These are phyloP conservation scores for Meandrina meandrites DNA, from an alignment of 92 coral and sea anemone species.

Conservation along the genomic window DNA sequence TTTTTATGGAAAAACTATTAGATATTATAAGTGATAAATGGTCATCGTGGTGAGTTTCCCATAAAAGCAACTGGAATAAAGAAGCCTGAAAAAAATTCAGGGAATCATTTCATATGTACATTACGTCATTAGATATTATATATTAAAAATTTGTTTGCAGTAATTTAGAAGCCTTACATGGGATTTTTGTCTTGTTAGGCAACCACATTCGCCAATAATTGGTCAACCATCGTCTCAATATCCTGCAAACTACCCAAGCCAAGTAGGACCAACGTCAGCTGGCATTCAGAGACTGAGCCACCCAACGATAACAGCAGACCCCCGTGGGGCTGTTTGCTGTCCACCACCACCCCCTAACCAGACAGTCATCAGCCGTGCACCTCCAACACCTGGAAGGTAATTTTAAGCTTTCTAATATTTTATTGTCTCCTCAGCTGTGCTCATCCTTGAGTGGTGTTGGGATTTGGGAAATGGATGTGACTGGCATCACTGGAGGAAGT, in stretches of 20 bases:
- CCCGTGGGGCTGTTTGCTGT: constrained; percentile 78
- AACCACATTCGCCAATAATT: constrained; percentile 74
- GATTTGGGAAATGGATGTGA: too few species aligned
- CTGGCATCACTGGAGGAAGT: too few species aligned
- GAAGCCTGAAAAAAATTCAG: too few species aligned
- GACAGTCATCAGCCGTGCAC: constrained; percentile 84
- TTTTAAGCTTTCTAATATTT: neutral
- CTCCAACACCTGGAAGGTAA: constrained; percentile 83
- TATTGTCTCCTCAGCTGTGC: neutral
- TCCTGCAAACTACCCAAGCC: constrained; percentile 86
- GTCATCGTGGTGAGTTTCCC: too few species aligned
- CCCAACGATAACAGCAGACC: constrained; percentile 89
- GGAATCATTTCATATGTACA: too few species aligned
- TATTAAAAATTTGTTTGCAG: neutral
- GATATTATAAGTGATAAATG: too few species aligned
- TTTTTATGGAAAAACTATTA: neutral
- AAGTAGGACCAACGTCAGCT: constrained; percentile 88
- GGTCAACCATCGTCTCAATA: constrained; percentile 78
- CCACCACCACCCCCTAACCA: constrained; percentile 97
- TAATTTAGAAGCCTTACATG: neutral
- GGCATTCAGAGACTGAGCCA: constrained; percentile 85
- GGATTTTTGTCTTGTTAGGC: constrained; percentile 54
- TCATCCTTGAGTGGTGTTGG: neutral
- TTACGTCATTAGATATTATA: too few species aligned
- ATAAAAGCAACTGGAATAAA: too few species aligned